Conservation (phyloP, 2,888 invertebrate genomes). For the Exephanes ischioxanthus region DNA sequence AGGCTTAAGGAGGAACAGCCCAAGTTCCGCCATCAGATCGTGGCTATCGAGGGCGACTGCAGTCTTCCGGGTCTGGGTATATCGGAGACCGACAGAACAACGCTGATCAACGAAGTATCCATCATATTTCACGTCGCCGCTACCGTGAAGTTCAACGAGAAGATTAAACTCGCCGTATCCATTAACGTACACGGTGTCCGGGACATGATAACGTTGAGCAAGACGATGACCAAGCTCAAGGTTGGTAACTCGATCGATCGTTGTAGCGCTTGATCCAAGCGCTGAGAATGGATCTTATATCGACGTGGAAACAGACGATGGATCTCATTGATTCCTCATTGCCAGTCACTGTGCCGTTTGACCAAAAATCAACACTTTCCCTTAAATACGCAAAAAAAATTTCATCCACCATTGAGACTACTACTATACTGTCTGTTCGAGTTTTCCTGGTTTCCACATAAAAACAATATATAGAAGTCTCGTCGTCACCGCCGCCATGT, state of each 20-base stretch:
- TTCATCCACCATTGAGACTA: no score
- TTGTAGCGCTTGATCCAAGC: conserved; percentile 20
- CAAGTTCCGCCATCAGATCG: conserved; percentile 88
- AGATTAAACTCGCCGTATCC: conserved; percentile 89
- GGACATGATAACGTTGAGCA: conserved; percentile 88
- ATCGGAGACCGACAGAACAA: conserved; percentile 86
- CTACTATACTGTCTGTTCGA: no score
- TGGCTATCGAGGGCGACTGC: conserved; percentile 88
- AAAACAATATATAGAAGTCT: no score
- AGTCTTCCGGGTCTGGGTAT: conserved; percentile 88
- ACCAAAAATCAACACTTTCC: no score
- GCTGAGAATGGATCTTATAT: background rate
- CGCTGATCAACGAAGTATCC: conserved; percentile 85
- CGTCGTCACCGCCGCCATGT: no score
- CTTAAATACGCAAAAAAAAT: no score
- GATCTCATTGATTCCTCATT: no score
- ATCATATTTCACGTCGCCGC: conserved; percentile 88
- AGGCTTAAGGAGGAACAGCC: conserved; percentile 87
- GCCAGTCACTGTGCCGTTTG: no score
- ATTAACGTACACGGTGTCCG: conserved; percentile 91
- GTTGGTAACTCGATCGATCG: conserved; percentile 78
- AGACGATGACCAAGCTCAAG: conserved; percentile 88
- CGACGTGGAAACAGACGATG: background rate
- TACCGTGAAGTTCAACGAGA: conserved; percentile 90
- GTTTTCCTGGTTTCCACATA: no score